Evolutionary conservation across 2,888 invertebrate species (phyloP).

Genomic region (Dermolepida albohirtum): DNA sequence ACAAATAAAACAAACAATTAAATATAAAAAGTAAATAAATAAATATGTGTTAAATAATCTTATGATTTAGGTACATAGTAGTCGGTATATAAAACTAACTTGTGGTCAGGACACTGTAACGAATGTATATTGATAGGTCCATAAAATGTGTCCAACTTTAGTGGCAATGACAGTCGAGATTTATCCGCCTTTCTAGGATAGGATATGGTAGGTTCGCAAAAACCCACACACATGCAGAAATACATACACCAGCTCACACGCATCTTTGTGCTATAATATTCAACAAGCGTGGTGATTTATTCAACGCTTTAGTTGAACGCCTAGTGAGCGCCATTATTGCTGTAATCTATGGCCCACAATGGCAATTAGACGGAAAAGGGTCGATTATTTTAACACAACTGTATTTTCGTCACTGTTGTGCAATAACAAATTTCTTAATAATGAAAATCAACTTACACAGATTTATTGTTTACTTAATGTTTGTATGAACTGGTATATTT

Average conservation of each 20-base stretch:
- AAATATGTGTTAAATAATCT: no score
- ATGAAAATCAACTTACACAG: conserved; percentile 5
- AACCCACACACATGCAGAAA: conserved; percentile 36
- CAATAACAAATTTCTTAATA: neutral
- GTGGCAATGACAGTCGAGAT: conserved; percentile 63
- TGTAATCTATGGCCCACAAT: neutral
- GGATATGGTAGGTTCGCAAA: conserved; percentile 34
- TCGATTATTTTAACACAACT: conserved; percentile 28
- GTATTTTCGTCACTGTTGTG: conserved; percentile 4
- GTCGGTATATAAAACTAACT: conserved; percentile 22
- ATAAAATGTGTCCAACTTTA: conserved; percentile 62
- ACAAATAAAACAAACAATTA: no score
- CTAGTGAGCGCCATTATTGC: conserved; percentile 13
- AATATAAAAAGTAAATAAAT: no score
- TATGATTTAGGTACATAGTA: conserved; percentile 5
- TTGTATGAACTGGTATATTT: neutral
- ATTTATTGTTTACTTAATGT: neutral
- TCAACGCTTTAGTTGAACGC: conserved; percentile 27
- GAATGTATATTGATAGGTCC: conserved; percentile 65
- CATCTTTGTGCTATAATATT: conserved; percentile 1
- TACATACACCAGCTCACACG: neutral
- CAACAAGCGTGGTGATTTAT: conserved; percentile 20
- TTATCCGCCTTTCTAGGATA: conserved; percentile 62
- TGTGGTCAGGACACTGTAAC: conserved; percentile 62
- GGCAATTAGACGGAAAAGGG: neutral